Conservation (phyloP, 2,797 vertebrate species). For the Cyclura pinguis region DNA sequence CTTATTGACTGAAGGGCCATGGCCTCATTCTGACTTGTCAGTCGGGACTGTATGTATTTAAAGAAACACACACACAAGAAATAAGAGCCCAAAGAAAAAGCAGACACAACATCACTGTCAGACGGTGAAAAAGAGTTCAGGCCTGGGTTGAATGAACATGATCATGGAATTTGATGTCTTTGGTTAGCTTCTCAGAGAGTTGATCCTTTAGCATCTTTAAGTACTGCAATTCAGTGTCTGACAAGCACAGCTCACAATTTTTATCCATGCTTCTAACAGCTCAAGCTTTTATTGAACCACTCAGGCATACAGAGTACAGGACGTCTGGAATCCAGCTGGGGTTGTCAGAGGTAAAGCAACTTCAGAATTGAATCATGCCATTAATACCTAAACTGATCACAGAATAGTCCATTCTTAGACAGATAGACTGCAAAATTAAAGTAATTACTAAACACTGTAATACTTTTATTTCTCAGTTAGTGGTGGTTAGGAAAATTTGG, state of each 20-base stretch:
- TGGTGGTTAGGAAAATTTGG: slow-evolving; percentile 51
- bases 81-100: background rate
- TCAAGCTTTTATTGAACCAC: slow-evolving; percentile 2
- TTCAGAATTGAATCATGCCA: background rate
- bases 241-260: slow-evolving; percentile 16
- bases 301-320: background rate
- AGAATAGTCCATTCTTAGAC: background rate
- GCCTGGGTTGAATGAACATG: fast-evolving
- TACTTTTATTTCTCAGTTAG: background rate
- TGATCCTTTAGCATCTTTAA: background rate
- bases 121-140: fast-evolving
- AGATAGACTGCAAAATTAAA: background rate
- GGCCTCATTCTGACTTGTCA: slow-evolving; percentile 95
- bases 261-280: background rate
- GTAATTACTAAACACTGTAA: background rate
- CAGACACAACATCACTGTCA: fast-evolving
- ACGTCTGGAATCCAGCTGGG: slow-evolving; percentile 1
- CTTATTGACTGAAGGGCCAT: slow-evolving; percentile 94
- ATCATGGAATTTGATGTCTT: background rate
- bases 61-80: slow-evolving; percentile 18
- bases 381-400: background rate
- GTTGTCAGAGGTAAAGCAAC: fast-evolving
- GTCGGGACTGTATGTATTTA: slow-evolving; percentile 84
- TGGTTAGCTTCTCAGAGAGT: slow-evolving; percentile 32
- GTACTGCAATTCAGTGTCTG: background rate